Conservation (phyloP, 1,140 invertebrate genomes). For the Odontomachus brunneus region DNA sequence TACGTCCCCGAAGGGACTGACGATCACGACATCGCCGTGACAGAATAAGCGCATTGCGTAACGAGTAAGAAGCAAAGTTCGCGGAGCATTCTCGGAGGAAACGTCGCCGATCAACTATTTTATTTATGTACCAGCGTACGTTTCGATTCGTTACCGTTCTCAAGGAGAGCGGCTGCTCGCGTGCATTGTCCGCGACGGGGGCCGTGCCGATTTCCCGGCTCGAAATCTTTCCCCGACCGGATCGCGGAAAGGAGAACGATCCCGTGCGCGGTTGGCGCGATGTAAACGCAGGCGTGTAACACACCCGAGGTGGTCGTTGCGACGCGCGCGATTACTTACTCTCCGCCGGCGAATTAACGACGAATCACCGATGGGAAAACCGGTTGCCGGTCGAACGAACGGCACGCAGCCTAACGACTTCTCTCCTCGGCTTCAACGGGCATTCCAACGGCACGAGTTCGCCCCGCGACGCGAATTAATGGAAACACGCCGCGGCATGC, state of each 20-base stretch:
- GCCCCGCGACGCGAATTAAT: constrained; percentile 83
- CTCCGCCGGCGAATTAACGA: constrained; percentile 81
- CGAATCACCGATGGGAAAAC: constrained; percentile 82
- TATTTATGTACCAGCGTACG: no score
- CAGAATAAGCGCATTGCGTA: no score
- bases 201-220: not conserved
- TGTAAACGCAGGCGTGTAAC: constrained; percentile 71
- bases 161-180: not conserved
- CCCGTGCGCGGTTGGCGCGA: constrained; percentile 59
- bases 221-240: constrained; percentile 7
- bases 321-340: constrained; percentile 80
- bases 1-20: no score
- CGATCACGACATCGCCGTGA: no score
- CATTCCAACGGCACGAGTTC: constrained; percentile 82
- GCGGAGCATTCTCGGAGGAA: no score
- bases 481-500: constrained; percentile 81
- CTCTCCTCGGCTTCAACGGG: constrained; percentile 78
- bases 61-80: no score
- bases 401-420: constrained; percentile 81
- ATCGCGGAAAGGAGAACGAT: constrained; percentile 40
- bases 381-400: constrained; percentile 79
- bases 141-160: no score
- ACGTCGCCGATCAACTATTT: no score
- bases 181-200: not conserved
- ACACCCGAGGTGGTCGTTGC: constrained; percentile 78